Evolutionary conservation across 2,797 vertebrate genomes (phyloP).

Genomic region (Danio aesculapii): DNA sequence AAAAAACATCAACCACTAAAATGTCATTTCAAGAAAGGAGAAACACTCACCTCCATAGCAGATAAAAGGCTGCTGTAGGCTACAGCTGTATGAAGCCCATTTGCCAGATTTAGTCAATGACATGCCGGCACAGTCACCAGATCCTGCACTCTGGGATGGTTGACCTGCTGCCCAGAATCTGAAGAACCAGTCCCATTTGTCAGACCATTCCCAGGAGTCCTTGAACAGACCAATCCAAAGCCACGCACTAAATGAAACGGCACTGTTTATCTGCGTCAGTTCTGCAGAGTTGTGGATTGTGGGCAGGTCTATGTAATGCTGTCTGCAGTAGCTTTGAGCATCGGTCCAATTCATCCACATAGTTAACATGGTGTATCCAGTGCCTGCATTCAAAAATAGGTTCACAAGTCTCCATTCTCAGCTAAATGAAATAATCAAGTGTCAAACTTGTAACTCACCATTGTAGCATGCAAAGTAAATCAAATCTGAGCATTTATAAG

Average conservation of each 20-base stretch:
- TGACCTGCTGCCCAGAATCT: constrained; percentile 38
- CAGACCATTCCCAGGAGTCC: constrained; percentile 50
- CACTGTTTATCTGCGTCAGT: not conserved
- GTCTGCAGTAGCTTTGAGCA: constrained; percentile 29
- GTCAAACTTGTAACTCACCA: not conserved
- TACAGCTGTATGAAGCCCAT: constrained; percentile 18
- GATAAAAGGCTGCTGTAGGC: constrained; percentile 4
- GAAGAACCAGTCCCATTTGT: constrained; percentile 16
- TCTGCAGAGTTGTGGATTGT: not conserved
- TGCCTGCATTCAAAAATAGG: not conserved
- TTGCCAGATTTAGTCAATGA: constrained; percentile 1
- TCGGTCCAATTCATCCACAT: not conserved
- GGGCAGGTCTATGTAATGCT: not conserved
- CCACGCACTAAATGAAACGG: not conserved
- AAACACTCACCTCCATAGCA: constrained; percentile 50
- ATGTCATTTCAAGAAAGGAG: no score
- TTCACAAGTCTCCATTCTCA: not conserved
- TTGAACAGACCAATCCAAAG: constrained; percentile 28
- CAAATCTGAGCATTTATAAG: not conserved
- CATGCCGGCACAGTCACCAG: constrained; percentile 35
- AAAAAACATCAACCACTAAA: not conserved
- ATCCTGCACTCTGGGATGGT: constrained; percentile 13
- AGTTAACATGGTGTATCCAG: not conserved
- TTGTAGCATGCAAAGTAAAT: not conserved
- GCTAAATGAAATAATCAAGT: not conserved